These are phyloP conservation scores for Drosophila oshimai DNA, from an alignment of 1,140 invertebrate genomes.

Conservation along the genomic window DNA sequence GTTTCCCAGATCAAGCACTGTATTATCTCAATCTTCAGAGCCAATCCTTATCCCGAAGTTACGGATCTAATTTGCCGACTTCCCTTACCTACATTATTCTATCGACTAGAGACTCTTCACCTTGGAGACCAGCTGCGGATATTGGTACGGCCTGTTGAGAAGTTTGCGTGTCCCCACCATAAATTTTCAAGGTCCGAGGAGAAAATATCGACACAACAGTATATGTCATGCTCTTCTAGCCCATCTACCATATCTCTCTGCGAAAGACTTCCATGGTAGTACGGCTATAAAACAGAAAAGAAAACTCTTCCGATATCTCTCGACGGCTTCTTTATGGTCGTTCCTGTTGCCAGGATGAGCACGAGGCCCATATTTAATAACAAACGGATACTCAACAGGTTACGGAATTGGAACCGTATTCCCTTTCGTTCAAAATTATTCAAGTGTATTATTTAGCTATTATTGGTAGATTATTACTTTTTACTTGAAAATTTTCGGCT, in stretches of 20 bases:
- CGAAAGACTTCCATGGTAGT: constrained; percentile 1
- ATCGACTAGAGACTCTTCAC: constrained; percentile 94
- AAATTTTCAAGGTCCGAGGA: constrained; percentile 41
- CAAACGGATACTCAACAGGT: constrained; percentile 84
- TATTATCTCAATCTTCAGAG: background rate
- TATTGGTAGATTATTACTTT: too few relatives aligned
- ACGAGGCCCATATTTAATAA: constrained; percentile 42
- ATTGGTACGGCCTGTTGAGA: constrained; percentile 56
- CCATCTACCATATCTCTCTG: constrained; percentile 2
- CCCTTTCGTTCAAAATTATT: constrained; percentile 84
- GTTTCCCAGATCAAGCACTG: too few relatives aligned
- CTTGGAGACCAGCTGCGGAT: constrained; percentile 91
- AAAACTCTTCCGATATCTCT: constrained; percentile 54
- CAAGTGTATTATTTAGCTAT: constrained; percentile 22
- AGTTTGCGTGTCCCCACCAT: constrained; percentile 31
- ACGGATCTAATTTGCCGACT: constrained; percentile 91
- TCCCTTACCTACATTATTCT: constrained; percentile 95
- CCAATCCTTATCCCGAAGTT: constrained; percentile 84
- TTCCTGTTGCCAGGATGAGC: constrained; percentile 45
- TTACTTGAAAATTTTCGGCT: constrained; percentile 58
- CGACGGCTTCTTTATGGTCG: constrained; percentile 49
- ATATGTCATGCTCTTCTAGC: constrained; percentile 14
- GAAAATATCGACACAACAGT: background rate
- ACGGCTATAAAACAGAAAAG: constrained; percentile 31
- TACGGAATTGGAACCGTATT: constrained; percentile 89